phyloP scores from a whole-genome alignment of 2,797 vertebrate species.

The Meda fulgida region DNA sequence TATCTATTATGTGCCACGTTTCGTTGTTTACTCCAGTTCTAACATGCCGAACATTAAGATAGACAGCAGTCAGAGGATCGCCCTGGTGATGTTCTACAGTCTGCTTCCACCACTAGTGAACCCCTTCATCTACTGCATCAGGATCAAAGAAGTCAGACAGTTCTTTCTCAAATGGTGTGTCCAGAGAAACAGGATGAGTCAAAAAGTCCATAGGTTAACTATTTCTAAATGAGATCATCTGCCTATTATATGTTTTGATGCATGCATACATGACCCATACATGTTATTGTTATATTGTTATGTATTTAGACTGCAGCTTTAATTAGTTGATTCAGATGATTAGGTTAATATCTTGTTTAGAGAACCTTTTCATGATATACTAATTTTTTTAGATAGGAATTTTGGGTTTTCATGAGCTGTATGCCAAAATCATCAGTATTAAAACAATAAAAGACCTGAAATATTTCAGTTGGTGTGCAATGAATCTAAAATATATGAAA shows the following conservation, averaged over 20 bases:
- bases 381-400: no score
- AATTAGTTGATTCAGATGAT: no score
- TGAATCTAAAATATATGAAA: no score
- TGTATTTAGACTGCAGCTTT: no score
- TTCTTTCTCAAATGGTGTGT: slow-evolving; percentile 35
- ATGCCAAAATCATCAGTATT: no score
- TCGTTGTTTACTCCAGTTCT: slow-evolving; percentile 40
- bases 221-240: slow-evolving; percentile 11
- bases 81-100: slow-evolving; percentile 64
- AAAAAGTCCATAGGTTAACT: not conserved
- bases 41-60: not conserved
- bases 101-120: slow-evolving; percentile 64
- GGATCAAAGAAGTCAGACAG: slow-evolving; percentile 63
- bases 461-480: no score
- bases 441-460: no score
- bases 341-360: no score
- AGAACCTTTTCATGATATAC: no score
- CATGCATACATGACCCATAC: not conserved
- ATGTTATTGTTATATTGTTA: not conserved
- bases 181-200: not conserved
- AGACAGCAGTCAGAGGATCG: slow-evolving; percentile 45
- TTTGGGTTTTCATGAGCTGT: no score
- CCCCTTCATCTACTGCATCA: slow-evolving; percentile 65
- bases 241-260: not conserved
- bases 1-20: slow-evolving; percentile 65